These are phyloP conservation scores for Ceratitis capitata DNA, from an alignment of 1,140 invertebrate species.

Conservation along the genomic window DNA sequence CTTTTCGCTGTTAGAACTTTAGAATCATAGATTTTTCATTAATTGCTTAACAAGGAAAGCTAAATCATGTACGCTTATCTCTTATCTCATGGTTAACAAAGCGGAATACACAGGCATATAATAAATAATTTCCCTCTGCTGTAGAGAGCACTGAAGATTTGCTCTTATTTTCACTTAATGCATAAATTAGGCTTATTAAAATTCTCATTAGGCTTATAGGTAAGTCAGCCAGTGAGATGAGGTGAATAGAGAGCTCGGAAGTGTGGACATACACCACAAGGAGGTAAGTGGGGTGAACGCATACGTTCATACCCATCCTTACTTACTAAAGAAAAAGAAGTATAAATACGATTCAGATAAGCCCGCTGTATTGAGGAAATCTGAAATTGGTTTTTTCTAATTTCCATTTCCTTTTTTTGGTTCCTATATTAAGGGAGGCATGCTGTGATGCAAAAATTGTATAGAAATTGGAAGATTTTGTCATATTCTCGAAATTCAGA, in stretches of 20 bases:
- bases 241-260: neutral
- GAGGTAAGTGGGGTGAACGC: neutral
- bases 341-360: too few relatives aligned
- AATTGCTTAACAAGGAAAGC: neutral
- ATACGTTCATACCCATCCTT: neutral
- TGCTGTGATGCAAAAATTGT: too few relatives aligned
- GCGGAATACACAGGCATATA: neutral
- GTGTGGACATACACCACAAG: neutral
- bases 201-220: neutral
- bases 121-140: conserved; percentile 23
- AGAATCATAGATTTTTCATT: neutral
- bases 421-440: too few relatives aligned
- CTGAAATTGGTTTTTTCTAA: too few relatives aligned
- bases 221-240: neutral
- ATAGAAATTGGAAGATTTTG: too few relatives aligned
- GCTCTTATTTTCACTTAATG: neutral
- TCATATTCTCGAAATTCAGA: too few relatives aligned
- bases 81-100: neutral
- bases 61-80: conserved; percentile 6
- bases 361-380: too few relatives aligned
- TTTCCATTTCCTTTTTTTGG: too few relatives aligned
- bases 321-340: too few relatives aligned
- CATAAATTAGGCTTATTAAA: conserved; percentile 7
- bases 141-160: neutral
- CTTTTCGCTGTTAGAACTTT: too few relatives aligned